Base-by-base conservation (phyloP, 2,113 vertebrate genomes). In the Lampris megalopsis region DNA sequence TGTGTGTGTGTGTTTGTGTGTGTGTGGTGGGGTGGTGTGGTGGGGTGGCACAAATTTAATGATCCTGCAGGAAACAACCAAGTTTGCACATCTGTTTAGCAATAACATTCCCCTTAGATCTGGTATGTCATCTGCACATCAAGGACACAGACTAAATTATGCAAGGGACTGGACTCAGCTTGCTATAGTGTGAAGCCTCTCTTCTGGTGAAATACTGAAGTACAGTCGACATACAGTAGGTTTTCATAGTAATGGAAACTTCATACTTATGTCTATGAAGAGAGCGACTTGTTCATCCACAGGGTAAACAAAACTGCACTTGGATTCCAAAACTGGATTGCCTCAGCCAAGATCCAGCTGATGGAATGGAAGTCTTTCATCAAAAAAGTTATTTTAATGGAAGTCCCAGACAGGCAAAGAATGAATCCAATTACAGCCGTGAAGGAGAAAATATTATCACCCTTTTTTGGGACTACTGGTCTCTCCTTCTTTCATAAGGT, bases 371-470 rank as follows among this genome's bases (percentile, higher is more conserved):
- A 78, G 78, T 42, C 2, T 2, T 9, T 48, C 24, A 62, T 66
- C 35, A 42, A 8, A 60, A 40, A 38, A 58, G 67, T 35, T 2
- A 38, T 13, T 11, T 11, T 59, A 9, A 73, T 77, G 63, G 63
- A 71, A 81, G 68, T 13, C 37, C 58, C 52, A 36, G 50, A 42
- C 75, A 2, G 71, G 35, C 50, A 48, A 74, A 67, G 71, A 71
- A 13, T 63, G 37, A 75, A 53, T 37, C 67, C 11, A 63, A 69
- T 73, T 49, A 56, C 36, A 73, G 57, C 63, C 58, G 68, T 60
- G 64, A 80, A 66, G 61, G 1, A 0, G 70, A 80, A 76, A 42
- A 47, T 58, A 60, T 79, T 73, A 77, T 50, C 71, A 47, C 58
- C 45, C 53, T 43, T 50, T 36, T 50, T 36, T 37, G 81, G 59